A percentile compares a stretch with the other conserved stretches of the same genome.
phyloP scores from a whole-genome alignment of 2,113 vertebrate genomes.

The Tupaia tana region DNA sequence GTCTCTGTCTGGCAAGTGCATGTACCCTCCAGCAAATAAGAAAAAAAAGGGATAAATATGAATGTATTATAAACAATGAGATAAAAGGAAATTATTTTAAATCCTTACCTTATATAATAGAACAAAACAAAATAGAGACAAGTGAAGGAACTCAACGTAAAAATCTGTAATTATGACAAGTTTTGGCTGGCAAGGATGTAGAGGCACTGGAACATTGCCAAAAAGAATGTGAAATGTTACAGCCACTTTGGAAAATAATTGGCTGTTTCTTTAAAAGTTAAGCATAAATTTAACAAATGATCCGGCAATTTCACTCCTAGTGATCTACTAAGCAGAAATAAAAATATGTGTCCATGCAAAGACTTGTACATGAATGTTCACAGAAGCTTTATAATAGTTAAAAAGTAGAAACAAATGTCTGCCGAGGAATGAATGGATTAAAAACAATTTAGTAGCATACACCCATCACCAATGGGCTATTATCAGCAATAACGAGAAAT shows the following conservation, averaged over 20 bases:
- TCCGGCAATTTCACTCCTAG: neutral
- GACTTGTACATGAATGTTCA: neutral
- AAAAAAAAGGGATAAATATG: neutral
- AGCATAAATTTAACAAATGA: neutral
- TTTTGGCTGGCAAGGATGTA: neutral
- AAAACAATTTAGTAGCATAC: neutral
- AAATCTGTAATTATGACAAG: neutral
- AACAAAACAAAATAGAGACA: neutral
- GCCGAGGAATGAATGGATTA: neutral
- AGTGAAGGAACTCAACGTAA: neutral
- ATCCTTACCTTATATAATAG: neutral
- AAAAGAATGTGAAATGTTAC: neutral
- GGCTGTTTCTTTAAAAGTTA: neutral
- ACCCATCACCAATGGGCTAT: neutral
- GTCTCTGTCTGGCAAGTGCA: too few relatives aligned
- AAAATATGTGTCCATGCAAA: neutral
- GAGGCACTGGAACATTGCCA: neutral
- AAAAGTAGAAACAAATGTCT: neutral
- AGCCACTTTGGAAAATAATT: neutral
- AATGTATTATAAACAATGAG: neutral
- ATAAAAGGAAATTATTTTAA: conserved; percentile 17
- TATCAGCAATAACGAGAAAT: neutral
- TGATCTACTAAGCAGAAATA: neutral
- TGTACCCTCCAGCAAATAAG: too few relatives aligned
- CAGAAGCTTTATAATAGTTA: neutral